These are phyloP conservation scores for Psittacara wagleri DNA, from an alignment of 2,113 vertebrate species.

Conservation along the genomic window DNA sequence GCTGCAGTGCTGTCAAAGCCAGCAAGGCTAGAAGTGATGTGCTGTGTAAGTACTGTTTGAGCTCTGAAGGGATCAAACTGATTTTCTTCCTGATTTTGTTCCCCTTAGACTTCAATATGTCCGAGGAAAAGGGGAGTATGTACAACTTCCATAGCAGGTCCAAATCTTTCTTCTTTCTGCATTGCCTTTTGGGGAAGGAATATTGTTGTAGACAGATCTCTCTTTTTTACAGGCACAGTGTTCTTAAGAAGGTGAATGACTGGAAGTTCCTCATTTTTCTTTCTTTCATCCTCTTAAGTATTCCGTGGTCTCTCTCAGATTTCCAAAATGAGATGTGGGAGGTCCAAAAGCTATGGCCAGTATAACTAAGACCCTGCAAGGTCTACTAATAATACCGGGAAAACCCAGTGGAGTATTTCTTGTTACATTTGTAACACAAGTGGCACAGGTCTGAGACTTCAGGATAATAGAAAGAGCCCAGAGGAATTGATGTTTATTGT, in stretches of 20 bases:
- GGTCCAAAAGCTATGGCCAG: background rate
- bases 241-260: background rate
- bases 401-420: background rate
- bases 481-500: no score
- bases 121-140: background rate
- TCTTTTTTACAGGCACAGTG: background rate
- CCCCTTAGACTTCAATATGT: background rate
- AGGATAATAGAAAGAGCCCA: no score
- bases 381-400: background rate
- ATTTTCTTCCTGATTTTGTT: background rate
- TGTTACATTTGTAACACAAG: background rate
- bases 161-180: background rate
- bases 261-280: background rate
- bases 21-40: background rate
- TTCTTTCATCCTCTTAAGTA: background rate
- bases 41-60: background rate
- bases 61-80: background rate
- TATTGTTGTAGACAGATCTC: background rate
- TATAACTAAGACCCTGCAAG: background rate
- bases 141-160: background rate
- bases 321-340: background rate
- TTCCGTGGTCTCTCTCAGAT: background rate
- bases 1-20: background rate
- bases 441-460: no score
- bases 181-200: background rate